Evolutionary conservation across 2,797 vertebrate genomes (phyloP).

Genomic region (Hippopotamyrus pictus): DNA sequence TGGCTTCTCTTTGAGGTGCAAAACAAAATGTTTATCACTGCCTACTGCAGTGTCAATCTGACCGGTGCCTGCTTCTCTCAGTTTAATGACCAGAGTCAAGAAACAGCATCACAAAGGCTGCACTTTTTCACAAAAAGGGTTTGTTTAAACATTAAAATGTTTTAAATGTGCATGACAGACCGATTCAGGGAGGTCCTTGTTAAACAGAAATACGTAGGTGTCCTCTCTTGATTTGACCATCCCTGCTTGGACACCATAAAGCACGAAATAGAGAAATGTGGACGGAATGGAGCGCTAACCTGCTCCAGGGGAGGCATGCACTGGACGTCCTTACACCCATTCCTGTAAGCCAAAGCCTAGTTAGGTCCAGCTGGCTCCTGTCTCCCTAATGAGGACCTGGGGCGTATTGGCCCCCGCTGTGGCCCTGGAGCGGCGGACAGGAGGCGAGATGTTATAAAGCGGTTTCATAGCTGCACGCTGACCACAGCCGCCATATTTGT

Average conservation of each 20-base stretch:
- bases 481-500: background rate
- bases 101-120: background rate
- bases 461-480: background rate
- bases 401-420: background rate
- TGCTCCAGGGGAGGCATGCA: background rate
- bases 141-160: background rate
- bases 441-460: background rate
- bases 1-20: background rate
- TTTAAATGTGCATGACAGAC: background rate
- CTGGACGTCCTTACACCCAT: background rate
- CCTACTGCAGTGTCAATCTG: background rate
- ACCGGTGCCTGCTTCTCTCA: background rate
- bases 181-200: background rate
- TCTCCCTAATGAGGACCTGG: background rate
- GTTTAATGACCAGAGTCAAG: background rate
- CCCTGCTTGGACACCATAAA: background rate
- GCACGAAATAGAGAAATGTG: background rate
- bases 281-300: background rate
- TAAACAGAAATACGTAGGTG: background rate
- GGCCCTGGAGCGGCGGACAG: background rate
- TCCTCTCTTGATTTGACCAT: background rate
- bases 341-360: background rate
- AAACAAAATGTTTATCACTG: constrained; percentile 2
- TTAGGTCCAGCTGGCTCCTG: background rate
- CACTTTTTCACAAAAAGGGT: background rate